A percentile compares a stretch with the other conserved stretches of the same genome.
Conservation (phyloP, 2,113 vertebrate genomes). For the Otis tarda region DNA sequence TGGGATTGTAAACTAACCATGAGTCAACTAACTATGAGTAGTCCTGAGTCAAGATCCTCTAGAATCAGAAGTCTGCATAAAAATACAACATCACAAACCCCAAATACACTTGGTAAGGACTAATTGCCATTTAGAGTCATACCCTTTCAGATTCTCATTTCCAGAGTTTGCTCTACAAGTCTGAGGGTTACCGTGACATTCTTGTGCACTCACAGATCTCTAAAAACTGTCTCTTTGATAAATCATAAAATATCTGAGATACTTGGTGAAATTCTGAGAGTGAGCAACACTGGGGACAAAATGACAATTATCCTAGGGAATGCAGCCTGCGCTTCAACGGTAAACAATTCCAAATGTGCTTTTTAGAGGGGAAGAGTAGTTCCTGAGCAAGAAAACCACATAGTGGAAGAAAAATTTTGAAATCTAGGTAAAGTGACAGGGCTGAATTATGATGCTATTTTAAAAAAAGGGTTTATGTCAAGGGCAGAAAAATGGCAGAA, state of each 20-base stretch:
- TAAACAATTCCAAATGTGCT: neutral
- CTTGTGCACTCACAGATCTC: neutral
- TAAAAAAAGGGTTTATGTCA: neutral
- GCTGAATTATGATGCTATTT: neutral
- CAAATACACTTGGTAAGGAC: neutral
- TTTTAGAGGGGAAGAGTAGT: neutral
- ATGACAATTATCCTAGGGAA: neutral
- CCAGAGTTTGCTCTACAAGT: neutral
- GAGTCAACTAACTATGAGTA: neutral
- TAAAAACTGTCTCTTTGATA: neutral
- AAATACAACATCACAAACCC: neutral
- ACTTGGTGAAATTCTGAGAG: neutral
- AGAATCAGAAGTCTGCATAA: neutral
- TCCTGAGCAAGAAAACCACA: neutral
- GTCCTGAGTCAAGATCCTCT: neutral
- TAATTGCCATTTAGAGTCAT: neutral
- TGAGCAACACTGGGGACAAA: neutral
- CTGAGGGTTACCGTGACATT: neutral
- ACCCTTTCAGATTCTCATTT: neutral
- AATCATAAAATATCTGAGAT: neutral
- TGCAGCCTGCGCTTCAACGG: neutral
- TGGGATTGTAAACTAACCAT: neutral
- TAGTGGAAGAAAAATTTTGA: neutral
- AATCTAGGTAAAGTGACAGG: neutral
- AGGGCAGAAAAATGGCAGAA: neutral